Evolutionary conservation across 2,113 vertebrate species (phyloP).

Genomic region (Ahaetulla prasina): DNA sequence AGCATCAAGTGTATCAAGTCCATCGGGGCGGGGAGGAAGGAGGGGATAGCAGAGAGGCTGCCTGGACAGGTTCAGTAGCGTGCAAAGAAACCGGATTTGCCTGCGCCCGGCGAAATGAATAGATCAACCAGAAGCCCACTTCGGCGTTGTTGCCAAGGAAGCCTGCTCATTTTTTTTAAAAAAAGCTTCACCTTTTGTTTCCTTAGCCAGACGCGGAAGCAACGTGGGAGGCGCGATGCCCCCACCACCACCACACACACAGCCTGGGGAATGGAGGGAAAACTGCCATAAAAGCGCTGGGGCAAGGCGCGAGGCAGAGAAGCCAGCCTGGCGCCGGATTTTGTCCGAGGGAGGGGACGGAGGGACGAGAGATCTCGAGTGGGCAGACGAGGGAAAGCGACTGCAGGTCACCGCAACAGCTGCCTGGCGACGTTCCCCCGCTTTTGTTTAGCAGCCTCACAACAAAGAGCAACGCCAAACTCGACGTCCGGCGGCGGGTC

Average conservation of each 20-base stretch:
- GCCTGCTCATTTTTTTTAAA: neutral
- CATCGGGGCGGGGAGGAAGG: neutral
- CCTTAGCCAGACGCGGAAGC: constrained; percentile 8
- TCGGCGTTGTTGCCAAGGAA: constrained; percentile 26
- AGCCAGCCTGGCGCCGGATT: constrained; percentile 35
- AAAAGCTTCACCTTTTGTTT: neutral
- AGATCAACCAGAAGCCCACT: neutral
- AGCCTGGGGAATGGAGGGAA: constrained; percentile 8
- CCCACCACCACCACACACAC: rapidly evolving
- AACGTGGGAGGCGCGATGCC: constrained; percentile 9
- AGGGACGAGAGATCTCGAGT: neutral
- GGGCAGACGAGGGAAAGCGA: neutral
- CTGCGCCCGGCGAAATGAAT: neutral
- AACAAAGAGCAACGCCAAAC: constrained; percentile 43
- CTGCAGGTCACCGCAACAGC: constrained; percentile 22
- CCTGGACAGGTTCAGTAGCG: constrained; percentile 8
- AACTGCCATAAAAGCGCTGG: constrained; percentile 54
- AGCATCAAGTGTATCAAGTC: neutral
- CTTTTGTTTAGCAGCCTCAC: constrained; percentile 54
- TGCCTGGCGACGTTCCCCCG: constrained; percentile 44
- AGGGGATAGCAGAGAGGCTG: neutral
- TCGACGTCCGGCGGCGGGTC: constrained; percentile 54
- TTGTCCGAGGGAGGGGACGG: neutral
- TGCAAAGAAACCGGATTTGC: constrained; percentile 15
- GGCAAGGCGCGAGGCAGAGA: constrained; percentile 40